A percentile compares a stretch with the other conserved stretches of the same genome.
Evolutionary conservation across 2,113 vertebrate species (phyloP).

Genomic region (Lampris incognitus): DNA sequence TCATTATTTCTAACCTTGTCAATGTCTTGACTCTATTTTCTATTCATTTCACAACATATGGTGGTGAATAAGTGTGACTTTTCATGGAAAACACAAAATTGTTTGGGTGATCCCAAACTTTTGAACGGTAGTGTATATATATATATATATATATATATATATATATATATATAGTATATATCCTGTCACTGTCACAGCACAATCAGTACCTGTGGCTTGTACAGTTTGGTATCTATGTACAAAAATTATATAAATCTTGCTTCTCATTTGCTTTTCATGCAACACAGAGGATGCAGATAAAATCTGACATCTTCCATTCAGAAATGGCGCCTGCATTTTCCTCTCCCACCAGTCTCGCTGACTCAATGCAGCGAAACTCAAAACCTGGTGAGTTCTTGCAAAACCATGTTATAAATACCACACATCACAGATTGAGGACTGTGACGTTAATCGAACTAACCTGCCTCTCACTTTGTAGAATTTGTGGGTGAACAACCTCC

Average conservation of each 20-base stretch:
- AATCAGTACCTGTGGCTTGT: background rate
- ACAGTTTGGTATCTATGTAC: background rate
- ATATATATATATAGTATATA: too few relatives aligned
- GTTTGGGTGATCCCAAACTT: too few relatives aligned
- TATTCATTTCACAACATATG: too few relatives aligned
- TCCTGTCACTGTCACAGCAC: too few relatives aligned
- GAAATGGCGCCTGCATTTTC: slow-evolving; percentile 86
- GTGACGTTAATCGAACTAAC: background rate
- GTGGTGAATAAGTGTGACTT: too few relatives aligned
- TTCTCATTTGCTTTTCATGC: background rate
- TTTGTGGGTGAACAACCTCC: slow-evolving; percentile 82
- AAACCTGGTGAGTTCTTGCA: slow-evolving; percentile 81
- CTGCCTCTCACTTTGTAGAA: slow-evolving; percentile 75
- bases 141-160: too few relatives aligned
- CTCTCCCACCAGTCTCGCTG: slow-evolving; percentile 82
- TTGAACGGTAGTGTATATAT: too few relatives aligned
- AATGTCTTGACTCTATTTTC: too few relatives aligned
- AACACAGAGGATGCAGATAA: slow-evolving; percentile 89
- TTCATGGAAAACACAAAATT: too few relatives aligned
- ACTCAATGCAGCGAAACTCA: slow-evolving; percentile 85
- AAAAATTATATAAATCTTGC: background rate
- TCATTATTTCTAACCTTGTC: too few relatives aligned
- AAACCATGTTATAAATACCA: background rate
- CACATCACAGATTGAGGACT: background rate
- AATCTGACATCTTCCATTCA: slow-evolving; percentile 85